These are phyloP conservation scores for Hystrix brachyura DNA, from an alignment of 2,113 vertebrate species.

Conservation along the genomic window DNA sequence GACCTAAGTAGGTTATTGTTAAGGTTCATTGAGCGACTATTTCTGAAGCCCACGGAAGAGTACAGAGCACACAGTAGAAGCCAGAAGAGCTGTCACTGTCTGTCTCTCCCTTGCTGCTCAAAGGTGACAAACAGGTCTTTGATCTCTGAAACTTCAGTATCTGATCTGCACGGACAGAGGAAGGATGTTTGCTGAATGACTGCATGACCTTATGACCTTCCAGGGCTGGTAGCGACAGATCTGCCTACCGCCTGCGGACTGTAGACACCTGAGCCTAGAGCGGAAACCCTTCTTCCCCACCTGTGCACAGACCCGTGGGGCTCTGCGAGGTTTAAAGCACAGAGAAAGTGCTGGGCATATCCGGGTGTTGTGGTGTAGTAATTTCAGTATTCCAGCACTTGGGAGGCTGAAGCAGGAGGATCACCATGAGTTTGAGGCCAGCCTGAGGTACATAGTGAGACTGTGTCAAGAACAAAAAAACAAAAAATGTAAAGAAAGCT, in stretches of 20 bases:
- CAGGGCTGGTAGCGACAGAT: not conserved
- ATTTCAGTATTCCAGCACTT: too few relatives aligned
- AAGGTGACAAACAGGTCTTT: not conserved
- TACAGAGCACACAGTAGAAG: not conserved
- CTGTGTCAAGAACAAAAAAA: not conserved
- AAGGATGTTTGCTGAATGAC: not conserved
- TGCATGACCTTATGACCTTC: not conserved
- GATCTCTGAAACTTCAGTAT: not conserved
- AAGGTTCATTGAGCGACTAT: not conserved
- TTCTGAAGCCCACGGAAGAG: not conserved
- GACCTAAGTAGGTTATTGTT: not conserved
- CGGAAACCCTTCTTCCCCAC: not conserved
- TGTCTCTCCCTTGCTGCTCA: not conserved
- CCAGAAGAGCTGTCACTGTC: not conserved
- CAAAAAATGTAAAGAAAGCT: not conserved
- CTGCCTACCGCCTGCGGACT: not conserved
- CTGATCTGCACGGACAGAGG: fast-evolving
- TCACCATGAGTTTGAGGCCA: not conserved
- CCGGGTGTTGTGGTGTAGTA: not conserved
- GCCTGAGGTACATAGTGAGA: not conserved
- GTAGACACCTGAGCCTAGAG: not conserved
- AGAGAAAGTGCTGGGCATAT: not conserved
- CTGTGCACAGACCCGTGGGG: fast-evolving
- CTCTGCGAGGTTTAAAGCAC: not conserved
- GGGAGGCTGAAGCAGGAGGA: not conserved